phyloP scores from a whole-genome alignment of 2,888 invertebrate genomes.

The Scrobipalpa costella region DNA sequence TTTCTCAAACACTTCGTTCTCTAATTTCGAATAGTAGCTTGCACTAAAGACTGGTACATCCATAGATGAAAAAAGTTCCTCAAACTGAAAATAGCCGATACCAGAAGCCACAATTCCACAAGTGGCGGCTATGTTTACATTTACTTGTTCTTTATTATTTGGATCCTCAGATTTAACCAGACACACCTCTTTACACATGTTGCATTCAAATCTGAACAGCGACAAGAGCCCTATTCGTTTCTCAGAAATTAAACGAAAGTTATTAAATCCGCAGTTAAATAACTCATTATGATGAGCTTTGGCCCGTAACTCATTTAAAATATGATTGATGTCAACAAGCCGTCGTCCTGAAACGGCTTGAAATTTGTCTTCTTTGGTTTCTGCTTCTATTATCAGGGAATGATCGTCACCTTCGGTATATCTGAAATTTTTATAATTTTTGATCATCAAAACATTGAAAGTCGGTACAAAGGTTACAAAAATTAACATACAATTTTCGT shows the following conservation, averaged over 20 bases:
- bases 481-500: no score
- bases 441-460: no score
- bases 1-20: not conserved
- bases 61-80: constrained; percentile 24
- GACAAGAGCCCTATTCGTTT: constrained; percentile 22
- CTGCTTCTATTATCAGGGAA: not conserved
- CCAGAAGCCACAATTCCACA: constrained; percentile 25
- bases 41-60: constrained; percentile 23
- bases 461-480: no score
- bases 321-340: not conserved
- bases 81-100: constrained; percentile 28
- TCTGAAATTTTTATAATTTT: no score
- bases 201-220: constrained; percentile 13
- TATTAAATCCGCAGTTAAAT: not conserved
- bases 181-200: constrained; percentile 16
- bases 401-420: not conserved
- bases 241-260: constrained; percentile 20
- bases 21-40: not conserved
- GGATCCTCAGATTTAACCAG: constrained; percentile 16
- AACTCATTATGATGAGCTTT: not conserved
- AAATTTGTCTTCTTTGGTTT: not conserved
- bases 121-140: constrained; percentile 19
- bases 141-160: constrained; percentile 17
- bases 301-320: not conserved
- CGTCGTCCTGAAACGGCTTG: not conserved